Evolutionary conservation across 2,113 vertebrate genomes (phyloP), one percentile per base, ranked within the genome.

Genomic region (Ailuropoda melanoleuca): DNA sequence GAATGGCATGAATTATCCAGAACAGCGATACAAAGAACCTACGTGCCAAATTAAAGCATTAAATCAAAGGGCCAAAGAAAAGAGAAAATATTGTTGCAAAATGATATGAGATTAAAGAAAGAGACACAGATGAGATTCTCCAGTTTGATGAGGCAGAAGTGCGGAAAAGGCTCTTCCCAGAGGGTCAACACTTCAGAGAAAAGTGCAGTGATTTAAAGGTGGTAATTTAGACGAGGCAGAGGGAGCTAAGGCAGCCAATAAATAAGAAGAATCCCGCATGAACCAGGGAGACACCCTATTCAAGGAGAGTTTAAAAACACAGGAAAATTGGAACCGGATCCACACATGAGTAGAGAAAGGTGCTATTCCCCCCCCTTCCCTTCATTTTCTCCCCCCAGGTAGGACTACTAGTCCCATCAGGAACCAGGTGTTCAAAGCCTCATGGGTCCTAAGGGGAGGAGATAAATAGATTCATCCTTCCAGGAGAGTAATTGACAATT

Each of bases 11-110:
- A 91, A 90, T 95, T 81, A 96, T 78, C 87, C 68, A 88, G 77
- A 92, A 96, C 15, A 39, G 74, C 60, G 37, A 92, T 66, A 62
- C 46, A 60, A 80, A 74, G 64, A 95, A 88, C 81, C 53, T 74
- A 97, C 60, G 68, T 1, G 15, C 75, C 48, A 97, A 97, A 97
- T 95, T 94, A 98, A 98, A 89, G 3, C 43, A 56, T 87, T 84
- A 68, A 97, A 97, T 77, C 92, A 88, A 0, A 95, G 87, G 58
- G 80, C 93, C 98, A 97, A 91, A 39, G 46, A 85, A 92, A 0
- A 26, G 18, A 48, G 75, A 82, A 96, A 97, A 92, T n/a, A 68
- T 86, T 62, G 50, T 93, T 68, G 78, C 46, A 74, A 96, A 97
- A 97, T 66, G 48, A 90, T 72, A 83, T 39, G 74, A 86, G 75